These are phyloP conservation scores for Bemisia tabaci DNA, from an alignment of 1,140 invertebrate species.

Conservation along the genomic window DNA sequence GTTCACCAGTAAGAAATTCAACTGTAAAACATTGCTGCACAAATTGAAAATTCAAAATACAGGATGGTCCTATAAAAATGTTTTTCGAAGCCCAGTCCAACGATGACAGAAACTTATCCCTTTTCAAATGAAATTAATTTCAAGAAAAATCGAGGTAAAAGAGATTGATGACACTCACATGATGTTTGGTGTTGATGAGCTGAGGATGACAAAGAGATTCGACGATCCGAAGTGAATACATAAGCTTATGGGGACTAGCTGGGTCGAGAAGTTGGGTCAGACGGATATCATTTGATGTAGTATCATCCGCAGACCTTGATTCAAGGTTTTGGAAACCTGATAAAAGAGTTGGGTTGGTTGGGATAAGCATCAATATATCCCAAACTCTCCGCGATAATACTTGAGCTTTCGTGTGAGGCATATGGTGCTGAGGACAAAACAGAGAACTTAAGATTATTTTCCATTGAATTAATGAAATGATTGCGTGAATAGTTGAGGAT, in stretches of 20 bases:
- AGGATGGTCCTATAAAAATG: no score
- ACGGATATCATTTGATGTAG: slow-evolving; percentile 16
- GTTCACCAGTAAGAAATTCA: no score
- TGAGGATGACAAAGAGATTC: slow-evolving; percentile 45
- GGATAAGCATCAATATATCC: slow-evolving; percentile 83
- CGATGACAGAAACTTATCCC: no score
- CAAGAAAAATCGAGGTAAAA: no score
- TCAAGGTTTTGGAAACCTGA: slow-evolving; percentile 64
- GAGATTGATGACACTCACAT: not conserved
- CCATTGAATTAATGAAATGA: no score
- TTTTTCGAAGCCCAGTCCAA: no score
- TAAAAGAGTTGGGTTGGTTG: slow-evolving; percentile 71
- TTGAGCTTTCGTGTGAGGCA: slow-evolving; percentile 78
- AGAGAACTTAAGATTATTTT: no score
- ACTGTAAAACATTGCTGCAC: no score
- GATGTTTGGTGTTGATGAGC: not conserved
- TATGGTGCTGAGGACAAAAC: slow-evolving; percentile 43
- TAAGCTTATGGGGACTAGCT: slow-evolving; percentile 77
- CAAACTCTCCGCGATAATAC: slow-evolving; percentile 78
- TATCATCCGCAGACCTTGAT: slow-evolving; percentile 10
- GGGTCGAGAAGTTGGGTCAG: slow-evolving; percentile 67
- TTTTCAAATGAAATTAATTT: no score
- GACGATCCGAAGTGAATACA: slow-evolving; percentile 89
- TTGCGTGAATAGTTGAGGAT: no score
- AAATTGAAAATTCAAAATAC: no score